These are phyloP conservation scores for Hemistola chrysoprasaria DNA, from an alignment of 2,888 invertebrate species.

Conservation along the genomic window DNA sequence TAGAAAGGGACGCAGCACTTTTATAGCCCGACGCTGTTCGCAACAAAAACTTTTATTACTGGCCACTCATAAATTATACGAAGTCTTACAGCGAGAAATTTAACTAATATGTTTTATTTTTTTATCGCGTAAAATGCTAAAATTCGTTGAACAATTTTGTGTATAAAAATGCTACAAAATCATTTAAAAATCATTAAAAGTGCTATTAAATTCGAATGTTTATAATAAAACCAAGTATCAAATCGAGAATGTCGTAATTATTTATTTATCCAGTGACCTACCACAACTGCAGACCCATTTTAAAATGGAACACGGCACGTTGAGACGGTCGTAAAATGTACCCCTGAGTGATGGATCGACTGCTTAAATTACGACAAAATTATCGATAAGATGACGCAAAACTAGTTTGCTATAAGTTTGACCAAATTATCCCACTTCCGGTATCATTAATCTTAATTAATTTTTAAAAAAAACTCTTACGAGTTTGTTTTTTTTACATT, in stretches of 20 bases:
- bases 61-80: conserved; percentile 75
- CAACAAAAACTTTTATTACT: conserved; percentile 78
- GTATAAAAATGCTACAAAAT: conserved; percentile 3
- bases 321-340: conserved; percentile 73
- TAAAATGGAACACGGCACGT: conserved; percentile 69
- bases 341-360: conserved; percentile 48
- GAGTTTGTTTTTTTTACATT: too few relatives aligned
- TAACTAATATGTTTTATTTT: conserved; percentile 30
- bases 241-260: conserved; percentile 23
- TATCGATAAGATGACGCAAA: too few relatives aligned
- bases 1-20: conserved; percentile 62
- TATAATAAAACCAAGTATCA: conserved; percentile 7
- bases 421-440: too few relatives aligned
- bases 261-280: conserved; percentile 66
- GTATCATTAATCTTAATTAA: too few relatives aligned
- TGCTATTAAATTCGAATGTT: conserved; percentile 13
- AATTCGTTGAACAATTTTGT: conserved; percentile 3
- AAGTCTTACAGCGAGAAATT: conserved; percentile 56
- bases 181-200: conserved; percentile 8
- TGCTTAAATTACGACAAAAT: conserved; percentile 4
- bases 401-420: too few relatives aligned
- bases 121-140: conserved; percentile 4
- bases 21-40: conserved; percentile 71
- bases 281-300: conserved; percentile 71
- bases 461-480: too few relatives aligned